A percentile compares a stretch with the other conserved stretches of the same genome.
Conservation (phyloP, 2,888 invertebrate species). For the Drosophila dives region DNA sequence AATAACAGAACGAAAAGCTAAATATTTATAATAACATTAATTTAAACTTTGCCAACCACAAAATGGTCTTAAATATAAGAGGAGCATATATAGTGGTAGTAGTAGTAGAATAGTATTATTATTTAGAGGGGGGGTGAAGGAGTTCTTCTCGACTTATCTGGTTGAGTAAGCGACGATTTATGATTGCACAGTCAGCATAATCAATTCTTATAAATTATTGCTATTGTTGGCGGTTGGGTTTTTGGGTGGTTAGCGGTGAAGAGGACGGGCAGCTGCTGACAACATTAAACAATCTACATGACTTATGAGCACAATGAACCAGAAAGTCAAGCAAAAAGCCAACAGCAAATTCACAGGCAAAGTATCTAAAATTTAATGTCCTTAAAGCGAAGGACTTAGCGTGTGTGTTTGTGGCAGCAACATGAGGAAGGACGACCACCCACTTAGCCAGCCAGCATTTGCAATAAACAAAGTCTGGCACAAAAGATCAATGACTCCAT, state of each 20-base stretch:
- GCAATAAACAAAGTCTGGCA: conserved; percentile 69
- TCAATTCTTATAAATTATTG: conserved; percentile 80
- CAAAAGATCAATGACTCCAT: conserved; percentile 73
- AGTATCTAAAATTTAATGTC: conserved; percentile 50
- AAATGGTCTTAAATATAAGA: conserved; percentile 52
- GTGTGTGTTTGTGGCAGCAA: neutral
- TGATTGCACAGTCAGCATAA: conserved; percentile 77
- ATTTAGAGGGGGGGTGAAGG: neutral
- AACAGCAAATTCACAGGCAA: conserved; percentile 30
- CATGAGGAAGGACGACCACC: conserved; percentile 1
- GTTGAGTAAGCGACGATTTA: conserved; percentile 61
- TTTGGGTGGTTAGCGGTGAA: conserved; percentile 33
- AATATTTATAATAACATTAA: conserved; percentile 43
- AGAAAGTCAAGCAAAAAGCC: conserved; percentile 20
- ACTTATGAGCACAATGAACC: conserved; percentile 69
- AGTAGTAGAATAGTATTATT: neutral
- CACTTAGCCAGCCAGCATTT: conserved; percentile 23
- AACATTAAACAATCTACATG: conserved; percentile 72
- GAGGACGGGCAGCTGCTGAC: conserved; percentile 58
- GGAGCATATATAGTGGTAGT: neutral
- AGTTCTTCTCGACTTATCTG: conserved; percentile 60
- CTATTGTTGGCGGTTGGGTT: conserved; percentile 66
- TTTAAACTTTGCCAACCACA: conserved; percentile 61
- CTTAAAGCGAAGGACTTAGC: conserved; percentile 29
- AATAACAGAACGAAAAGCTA: conserved; percentile 12